Conservation (phyloP, 2,113 vertebrate species). For the Bufo bufo region DNA sequence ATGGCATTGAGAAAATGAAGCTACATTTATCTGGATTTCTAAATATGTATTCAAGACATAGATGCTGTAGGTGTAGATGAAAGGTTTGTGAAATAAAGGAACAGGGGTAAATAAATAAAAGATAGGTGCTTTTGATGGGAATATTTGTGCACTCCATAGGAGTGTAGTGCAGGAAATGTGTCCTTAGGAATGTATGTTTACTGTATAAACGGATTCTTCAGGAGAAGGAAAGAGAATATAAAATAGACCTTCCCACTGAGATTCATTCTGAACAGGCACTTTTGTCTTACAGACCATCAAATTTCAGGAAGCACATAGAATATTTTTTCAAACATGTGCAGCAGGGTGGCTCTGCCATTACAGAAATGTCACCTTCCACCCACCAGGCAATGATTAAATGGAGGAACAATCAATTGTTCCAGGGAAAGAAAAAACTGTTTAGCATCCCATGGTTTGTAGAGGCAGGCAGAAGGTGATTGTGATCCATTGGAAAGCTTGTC, state of each 20-base stretch:
- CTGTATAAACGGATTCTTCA: conserved; percentile 6
- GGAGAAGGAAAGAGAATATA: conserved; percentile 22
- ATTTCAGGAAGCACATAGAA: conserved; percentile 27
- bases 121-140: not conserved
- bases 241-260: conserved; percentile 45
- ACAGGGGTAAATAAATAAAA: conserved; percentile 8
- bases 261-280: conserved; percentile 37
- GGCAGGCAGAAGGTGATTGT: not conserved
- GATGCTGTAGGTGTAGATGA: not conserved
- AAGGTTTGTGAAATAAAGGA: not conserved
- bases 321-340: conserved; percentile 23
- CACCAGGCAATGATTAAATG: conserved; percentile 41
- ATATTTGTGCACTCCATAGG: not conserved
- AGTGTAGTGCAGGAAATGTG: not conserved
- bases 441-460: not conserved
- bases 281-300: conserved; percentile 28
- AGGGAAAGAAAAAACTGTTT: not conserved
- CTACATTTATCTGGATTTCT: not conserved
- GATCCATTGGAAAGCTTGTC: conserved; percentile 3
- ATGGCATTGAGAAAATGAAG: not conserved
- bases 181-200: conserved; percentile 19
- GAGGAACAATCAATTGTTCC: conserved; percentile 46
- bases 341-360: conserved; percentile 36
- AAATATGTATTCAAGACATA: not conserved
- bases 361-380: conserved; percentile 33